Conservation (phyloP, 2,888 invertebrate genomes). For the Ochropacha duplaris region DNA sequence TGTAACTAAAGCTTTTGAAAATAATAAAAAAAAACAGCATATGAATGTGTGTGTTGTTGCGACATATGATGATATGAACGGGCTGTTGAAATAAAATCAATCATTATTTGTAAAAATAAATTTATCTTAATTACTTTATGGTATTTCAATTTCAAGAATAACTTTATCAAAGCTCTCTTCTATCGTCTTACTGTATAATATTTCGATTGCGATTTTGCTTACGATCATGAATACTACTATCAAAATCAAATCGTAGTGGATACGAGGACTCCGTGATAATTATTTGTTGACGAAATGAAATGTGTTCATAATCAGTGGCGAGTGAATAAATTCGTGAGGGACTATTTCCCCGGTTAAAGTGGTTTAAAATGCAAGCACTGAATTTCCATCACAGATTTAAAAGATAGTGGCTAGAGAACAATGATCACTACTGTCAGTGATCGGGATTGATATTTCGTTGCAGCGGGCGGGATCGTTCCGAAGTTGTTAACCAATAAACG, state of each 20-base stretch:
- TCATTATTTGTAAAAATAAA: constrained; percentile 31
- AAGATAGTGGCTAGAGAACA: constrained; percentile 48
- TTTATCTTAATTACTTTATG: background rate
- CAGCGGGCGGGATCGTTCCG: constrained; percentile 8
- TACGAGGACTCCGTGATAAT: constrained; percentile 34
- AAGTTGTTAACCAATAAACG: constrained; percentile 12
- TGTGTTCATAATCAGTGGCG: constrained; percentile 33
- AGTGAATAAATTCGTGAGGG: constrained; percentile 28
- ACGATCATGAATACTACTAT: constrained; percentile 4
- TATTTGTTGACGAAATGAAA: constrained; percentile 52
- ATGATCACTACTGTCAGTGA: constrained; percentile 47
- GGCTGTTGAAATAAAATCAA: constrained; percentile 32
- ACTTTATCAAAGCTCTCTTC: background rate
- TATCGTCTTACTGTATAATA: constrained; percentile 1
- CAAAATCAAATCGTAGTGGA: constrained; percentile 33
- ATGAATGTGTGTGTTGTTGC: constrained; percentile 14
- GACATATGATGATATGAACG: constrained; percentile 34
- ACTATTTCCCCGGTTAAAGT: constrained; percentile 22
- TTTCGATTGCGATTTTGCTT: constrained; percentile 28
- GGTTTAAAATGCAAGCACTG: constrained; percentile 46
- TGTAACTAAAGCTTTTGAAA: no score
- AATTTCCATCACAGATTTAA: constrained; percentile 49
- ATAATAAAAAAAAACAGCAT: no score
- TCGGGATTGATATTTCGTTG: constrained; percentile 35
- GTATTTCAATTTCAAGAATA: background rate